These are phyloP conservation scores for Rhinolophus ferrumequinum DNA, from an alignment of 2,113 vertebrate genomes.

Conservation along the genomic window DNA sequence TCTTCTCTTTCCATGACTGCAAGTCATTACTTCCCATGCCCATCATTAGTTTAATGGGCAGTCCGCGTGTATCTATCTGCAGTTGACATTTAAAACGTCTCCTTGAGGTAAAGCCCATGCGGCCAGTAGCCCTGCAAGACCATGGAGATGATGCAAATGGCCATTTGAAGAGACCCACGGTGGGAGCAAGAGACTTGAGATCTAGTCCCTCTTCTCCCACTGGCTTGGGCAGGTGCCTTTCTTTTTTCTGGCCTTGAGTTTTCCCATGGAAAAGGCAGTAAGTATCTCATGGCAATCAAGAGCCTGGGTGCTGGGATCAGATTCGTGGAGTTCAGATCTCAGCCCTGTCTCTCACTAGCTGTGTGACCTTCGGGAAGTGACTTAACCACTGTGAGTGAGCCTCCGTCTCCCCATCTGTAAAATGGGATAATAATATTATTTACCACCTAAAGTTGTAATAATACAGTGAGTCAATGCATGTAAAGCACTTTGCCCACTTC, in stretches of 20 bases:
- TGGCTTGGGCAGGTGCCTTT: not conserved
- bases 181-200: not conserved
- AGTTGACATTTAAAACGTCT: not conserved
- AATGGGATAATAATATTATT: not conserved
- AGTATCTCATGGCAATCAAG: not conserved
- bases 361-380: not conserved
- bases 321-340: accelerated
- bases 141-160: not conserved
- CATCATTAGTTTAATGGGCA: not conserved
- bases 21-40: not conserved
- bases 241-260: not conserved
- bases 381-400: not conserved
- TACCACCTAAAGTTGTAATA: not conserved
- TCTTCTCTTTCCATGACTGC: not conserved
- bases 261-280: not conserved
- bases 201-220: not conserved
- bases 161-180: not conserved
- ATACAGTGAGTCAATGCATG: not conserved
- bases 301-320: not conserved
- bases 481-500: not conserved
- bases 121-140: not conserved
- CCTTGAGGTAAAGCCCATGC: not conserved
- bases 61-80: not conserved
- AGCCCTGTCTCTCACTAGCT: not conserved
- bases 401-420: not conserved